Percentiles rank a stretch among this genome's conserved stretches.
These are phyloP conservation scores for Tragelaphus buxtoni DNA, from an alignment of 2,113 vertebrate genomes.

Conservation along the genomic window DNA sequence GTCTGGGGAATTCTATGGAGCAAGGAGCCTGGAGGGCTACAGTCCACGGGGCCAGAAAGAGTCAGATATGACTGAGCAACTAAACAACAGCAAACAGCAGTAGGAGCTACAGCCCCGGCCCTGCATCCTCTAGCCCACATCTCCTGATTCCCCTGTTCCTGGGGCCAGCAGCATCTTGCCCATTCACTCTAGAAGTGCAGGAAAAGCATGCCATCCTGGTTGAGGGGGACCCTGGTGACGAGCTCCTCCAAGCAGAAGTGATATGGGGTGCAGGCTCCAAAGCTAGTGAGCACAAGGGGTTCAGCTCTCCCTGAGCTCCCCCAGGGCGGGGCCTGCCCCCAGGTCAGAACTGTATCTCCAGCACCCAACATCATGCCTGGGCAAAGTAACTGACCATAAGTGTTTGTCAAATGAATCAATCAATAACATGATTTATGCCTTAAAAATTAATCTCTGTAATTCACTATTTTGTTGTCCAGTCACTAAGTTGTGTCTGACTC, in stretches of 20 bases:
- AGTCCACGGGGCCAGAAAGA: not conserved
- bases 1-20: not conserved
- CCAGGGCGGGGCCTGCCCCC: not conserved
- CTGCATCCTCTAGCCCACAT: no score
- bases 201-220: not conserved
- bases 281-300: not conserved
- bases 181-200: not conserved
- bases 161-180: not conserved
- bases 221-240: not conserved
- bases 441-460: not conserved
- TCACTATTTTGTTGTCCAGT: not conserved
- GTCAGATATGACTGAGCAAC: not conserved
- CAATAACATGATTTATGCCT: not conserved
- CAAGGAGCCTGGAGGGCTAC: not conserved
- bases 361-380: not conserved
- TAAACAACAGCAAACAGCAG: not conserved
- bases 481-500: not conserved
- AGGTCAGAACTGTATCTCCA: not conserved
- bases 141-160: not conserved
- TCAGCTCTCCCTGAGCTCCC: not conserved
- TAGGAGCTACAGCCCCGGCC: not conserved
- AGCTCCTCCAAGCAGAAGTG: not conserved
- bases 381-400: no score
- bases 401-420: not conserved
- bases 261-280: not conserved